A percentile compares a stretch with the other conserved stretches of the same genome.
Evolutionary conservation across 2,888 invertebrate genomes (phyloP).

Genomic region (Dasypogon diadema): DNA sequence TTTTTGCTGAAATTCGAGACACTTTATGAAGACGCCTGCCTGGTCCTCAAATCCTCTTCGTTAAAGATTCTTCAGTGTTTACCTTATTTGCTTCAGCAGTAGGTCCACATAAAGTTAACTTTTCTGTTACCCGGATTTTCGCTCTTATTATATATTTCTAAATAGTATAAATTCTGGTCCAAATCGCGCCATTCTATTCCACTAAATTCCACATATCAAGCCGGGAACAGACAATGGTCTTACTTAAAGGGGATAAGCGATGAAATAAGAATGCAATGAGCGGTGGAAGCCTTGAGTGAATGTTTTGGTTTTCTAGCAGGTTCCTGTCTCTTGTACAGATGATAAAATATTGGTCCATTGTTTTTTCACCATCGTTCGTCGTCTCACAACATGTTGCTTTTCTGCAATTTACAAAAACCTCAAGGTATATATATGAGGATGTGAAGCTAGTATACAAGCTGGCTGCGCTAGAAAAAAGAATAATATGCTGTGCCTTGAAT

Average conservation of each 20-base stretch:
- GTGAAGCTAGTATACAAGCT: background rate
- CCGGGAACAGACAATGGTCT: slow-evolving; percentile 30
- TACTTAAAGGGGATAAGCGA: slow-evolving; percentile 37
- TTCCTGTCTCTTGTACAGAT: slow-evolving; percentile 55
- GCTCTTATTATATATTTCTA: slow-evolving; percentile 35
- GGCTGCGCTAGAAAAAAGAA: background rate
- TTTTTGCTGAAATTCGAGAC: slow-evolving; percentile 44
- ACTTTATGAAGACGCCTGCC: slow-evolving; percentile 3
- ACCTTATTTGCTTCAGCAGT: too few species aligned
- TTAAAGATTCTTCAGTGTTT: too few species aligned
- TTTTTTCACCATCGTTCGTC: slow-evolving; percentile 55
- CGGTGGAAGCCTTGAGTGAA: slow-evolving; percentile 42
- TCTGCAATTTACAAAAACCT: slow-evolving; percentile 46
- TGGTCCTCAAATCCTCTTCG: too few species aligned
- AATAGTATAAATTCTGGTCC: slow-evolving; percentile 38
- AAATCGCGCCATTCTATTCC: slow-evolving; percentile 44
- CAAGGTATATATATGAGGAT: background rate
- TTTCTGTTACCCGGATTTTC: background rate
- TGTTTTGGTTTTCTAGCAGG: slow-evolving; percentile 48
- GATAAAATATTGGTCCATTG: slow-evolving; percentile 62
- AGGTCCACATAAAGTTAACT: too few species aligned
- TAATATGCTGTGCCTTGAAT: background rate
- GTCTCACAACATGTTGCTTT: slow-evolving; percentile 48
- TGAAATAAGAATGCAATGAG: slow-evolving; percentile 43
- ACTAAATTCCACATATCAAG: slow-evolving; percentile 49